Conservation (phyloP, 2,888 invertebrate genomes). For the Barypeithes pellucidus region DNA sequence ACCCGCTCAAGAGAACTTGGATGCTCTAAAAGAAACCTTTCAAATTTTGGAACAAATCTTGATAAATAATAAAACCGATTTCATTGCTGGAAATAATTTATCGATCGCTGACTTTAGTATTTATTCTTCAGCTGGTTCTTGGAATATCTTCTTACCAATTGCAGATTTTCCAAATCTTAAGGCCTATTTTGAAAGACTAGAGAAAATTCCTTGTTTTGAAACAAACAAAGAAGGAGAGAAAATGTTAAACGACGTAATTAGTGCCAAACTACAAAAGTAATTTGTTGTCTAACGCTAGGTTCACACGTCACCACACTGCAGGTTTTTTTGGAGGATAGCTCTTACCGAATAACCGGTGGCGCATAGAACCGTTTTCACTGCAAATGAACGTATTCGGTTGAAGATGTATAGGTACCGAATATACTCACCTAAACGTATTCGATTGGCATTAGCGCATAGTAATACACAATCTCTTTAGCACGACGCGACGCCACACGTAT, state of each 20-base stretch:
- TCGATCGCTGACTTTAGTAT: conserved; percentile 59
- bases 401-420: no score
- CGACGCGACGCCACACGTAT: no score
- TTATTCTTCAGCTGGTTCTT: conserved; percentile 48
- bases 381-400: no score
- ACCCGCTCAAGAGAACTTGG: conserved; percentile 29
- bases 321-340: no score
- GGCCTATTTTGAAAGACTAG: conserved; percentile 56
- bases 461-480: no score
- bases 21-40: conserved; percentile 56
- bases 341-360: no score
- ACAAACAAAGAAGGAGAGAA: conserved; percentile 42
- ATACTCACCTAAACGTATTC: no score
- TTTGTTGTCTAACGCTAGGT: no score
- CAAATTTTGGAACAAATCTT: conserved; percentile 68
- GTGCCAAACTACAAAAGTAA: not conserved
- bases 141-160: conserved; percentile 19
- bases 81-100: conserved; percentile 55
- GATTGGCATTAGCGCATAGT: no score
- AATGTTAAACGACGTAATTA: not conserved
- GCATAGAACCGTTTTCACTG: no score
- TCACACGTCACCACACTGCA: no score
- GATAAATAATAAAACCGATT: conserved; percentile 60
- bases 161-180: conserved; percentile 60
- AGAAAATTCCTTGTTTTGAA: conserved; percentile 56